Conservation (phyloP, 2,888 invertebrate species). For the Drosophila phalerata region DNA sequence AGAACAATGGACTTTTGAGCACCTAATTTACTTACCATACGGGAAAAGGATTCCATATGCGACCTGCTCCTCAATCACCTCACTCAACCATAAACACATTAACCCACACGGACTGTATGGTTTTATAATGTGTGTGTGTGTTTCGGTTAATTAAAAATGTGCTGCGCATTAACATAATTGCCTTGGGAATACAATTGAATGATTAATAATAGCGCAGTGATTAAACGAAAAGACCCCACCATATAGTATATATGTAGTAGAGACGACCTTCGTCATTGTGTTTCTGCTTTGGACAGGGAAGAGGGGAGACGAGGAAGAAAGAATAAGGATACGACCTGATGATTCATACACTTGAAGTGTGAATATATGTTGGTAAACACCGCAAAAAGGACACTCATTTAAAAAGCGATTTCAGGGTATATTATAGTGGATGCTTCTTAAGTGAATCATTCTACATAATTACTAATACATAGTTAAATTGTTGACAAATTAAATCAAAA, state of each 20-base stretch:
- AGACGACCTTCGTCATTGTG: constrained; percentile 58
- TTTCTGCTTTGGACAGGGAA: background rate
- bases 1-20: constrained; percentile 36
- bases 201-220: constrained; percentile 72
- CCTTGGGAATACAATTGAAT: constrained; percentile 74
- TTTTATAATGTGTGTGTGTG: constrained; percentile 38
- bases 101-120: constrained; percentile 46
- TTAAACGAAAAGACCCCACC: constrained; percentile 54
- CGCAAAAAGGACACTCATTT: constrained; percentile 3
- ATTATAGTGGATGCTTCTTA: background rate
- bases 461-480: background rate
- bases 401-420: constrained; percentile 11
- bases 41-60: background rate
- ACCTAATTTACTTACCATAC: constrained; percentile 16
- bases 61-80: constrained; percentile 20
- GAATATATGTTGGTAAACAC: constrained; percentile 9
- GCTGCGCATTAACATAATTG: constrained; percentile 74
- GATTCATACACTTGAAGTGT: constrained; percentile 13
- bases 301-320: background rate
- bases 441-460: constrained; percentile 5
- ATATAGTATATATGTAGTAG: too few relatives aligned
- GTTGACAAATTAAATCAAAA: background rate
- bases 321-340: background rate
- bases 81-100: constrained; percentile 52
- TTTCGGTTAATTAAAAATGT: constrained; percentile 71